Evolutionary conservation across 2,888 invertebrate genomes (phyloP).

Genomic region (Parasteatoda lunata): DNA sequence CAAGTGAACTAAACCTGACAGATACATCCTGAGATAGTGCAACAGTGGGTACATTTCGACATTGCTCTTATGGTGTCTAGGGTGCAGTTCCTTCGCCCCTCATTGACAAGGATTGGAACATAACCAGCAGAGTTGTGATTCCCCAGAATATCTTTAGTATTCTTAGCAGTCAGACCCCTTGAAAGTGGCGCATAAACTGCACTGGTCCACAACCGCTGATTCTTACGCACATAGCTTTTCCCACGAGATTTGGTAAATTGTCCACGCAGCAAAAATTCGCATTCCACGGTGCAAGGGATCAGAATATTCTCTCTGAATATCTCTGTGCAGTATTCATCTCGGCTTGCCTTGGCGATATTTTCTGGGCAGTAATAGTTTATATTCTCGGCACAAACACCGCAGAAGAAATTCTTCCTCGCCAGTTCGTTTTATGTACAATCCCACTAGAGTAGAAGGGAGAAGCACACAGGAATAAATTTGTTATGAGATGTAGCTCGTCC

Average conservation of each 20-base stretch:
- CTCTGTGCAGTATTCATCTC: not conserved
- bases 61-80: not conserved
- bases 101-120: constrained; percentile 5
- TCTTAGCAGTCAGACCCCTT: constrained; percentile 2
- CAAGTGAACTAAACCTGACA: not conserved
- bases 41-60: constrained; percentile 2
- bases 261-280: not conserved
- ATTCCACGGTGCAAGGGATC: not conserved
- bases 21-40: not conserved
- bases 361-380: constrained; percentile 29
- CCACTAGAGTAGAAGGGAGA: constrained; percentile 9
- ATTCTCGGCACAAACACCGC: constrained; percentile 15
- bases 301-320: constrained; percentile 1
- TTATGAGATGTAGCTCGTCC: constrained; percentile 19
- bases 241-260: constrained; percentile 9
- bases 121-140: constrained; percentile 2
- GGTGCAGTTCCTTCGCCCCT: constrained; percentile 17
- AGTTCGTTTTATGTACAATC: not conserved
- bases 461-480: constrained; percentile 32
- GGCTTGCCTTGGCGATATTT: not conserved
- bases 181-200: not conserved
- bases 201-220: constrained; percentile 4
- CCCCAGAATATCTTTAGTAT: not conserved
- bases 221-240: not conserved
- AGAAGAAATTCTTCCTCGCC: constrained; percentile 12